A percentile compares a stretch with the other conserved stretches of the same genome.
Evolutionary conservation across 1,140 invertebrate genomes (phyloP).

Genomic region (Apolygus lucorum): DNA sequence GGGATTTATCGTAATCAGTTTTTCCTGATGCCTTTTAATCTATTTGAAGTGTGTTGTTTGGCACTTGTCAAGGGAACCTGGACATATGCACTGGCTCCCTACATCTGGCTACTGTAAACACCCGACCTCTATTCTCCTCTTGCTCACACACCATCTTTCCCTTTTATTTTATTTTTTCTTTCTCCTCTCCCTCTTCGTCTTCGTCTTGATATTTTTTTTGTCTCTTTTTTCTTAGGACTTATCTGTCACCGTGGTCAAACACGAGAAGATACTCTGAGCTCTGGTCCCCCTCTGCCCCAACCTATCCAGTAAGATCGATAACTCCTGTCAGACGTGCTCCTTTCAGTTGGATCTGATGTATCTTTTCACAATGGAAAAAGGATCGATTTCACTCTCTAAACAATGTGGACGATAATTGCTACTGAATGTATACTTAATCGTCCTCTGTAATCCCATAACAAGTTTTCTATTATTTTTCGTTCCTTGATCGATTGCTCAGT

Average conservation of each 20-base stretch:
- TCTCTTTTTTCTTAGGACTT: background rate
- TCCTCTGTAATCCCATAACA: no score
- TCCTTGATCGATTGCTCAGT: no score
- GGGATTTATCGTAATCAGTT: no score
- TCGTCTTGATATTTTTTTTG: background rate
- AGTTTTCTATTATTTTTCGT: no score
- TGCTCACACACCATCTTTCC: background rate
- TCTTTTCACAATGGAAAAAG: no score
- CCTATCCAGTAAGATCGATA: conserved; percentile 4
- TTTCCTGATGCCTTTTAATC: no score
- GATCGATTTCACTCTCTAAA: no score
- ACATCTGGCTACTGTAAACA: conserved; percentile 16
- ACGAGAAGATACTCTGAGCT: background rate
- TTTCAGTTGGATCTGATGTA: no score
- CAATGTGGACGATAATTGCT: no score
- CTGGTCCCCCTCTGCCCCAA: background rate
- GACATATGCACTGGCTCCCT: conserved; percentile 8
- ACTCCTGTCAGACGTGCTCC: conserved; percentile 8
- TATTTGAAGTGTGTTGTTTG: conserved; percentile 16
- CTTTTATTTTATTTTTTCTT: background rate
- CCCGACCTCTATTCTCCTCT: background rate
- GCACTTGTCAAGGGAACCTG: conserved; percentile 16
- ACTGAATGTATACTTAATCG: no score
- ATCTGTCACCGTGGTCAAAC: conserved; percentile 16
- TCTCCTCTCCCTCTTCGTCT: background rate